Percentiles rank a stretch among this genome's conserved stretches.
phyloP scores from a whole-genome alignment of 1,140 invertebrate genomes.

The Leptestheria dahalacensis region DNA sequence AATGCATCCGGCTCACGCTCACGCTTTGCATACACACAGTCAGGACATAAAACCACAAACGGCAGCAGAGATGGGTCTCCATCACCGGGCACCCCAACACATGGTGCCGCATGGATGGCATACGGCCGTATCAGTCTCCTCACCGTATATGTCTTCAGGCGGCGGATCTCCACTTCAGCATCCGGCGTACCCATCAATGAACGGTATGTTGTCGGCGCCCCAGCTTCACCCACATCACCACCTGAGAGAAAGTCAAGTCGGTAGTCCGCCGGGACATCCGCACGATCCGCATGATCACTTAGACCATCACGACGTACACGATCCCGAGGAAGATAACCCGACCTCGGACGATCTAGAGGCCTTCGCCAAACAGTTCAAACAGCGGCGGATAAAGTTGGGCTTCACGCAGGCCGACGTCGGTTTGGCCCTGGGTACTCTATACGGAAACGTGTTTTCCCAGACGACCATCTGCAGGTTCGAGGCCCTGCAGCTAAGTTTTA shows the following conservation, averaged over 20 bases:
- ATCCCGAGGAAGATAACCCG: conserved; percentile 70
- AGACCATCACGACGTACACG: not conserved
- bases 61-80: conserved; percentile 28
- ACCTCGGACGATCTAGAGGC: conserved; percentile 97
- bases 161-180: conserved; percentile 54
- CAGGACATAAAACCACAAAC: conserved; percentile 31
- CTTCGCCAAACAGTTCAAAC: conserved; percentile 99
- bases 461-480: conserved; percentile 99
- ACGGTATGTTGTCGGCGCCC: conserved; percentile 46
- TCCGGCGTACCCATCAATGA: conserved; percentile 62
- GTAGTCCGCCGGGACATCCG: conserved; percentile 21
- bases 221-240: conserved; percentile 40
- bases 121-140: conserved; percentile 62
- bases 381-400: conserved; percentile 93
- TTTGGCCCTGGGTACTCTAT: conserved; percentile 89
- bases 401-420: conserved; percentile 98
- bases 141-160: conserved; percentile 48
- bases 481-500: conserved; percentile 96
- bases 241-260: conserved; percentile 22
- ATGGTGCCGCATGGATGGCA: conserved; percentile 43
- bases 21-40: conserved; percentile 17
- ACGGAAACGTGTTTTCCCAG: conserved; percentile 99
- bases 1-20: conserved; percentile 24
- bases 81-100: conserved; percentile 38
- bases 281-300: conserved; percentile 12